phyloP scores from a whole-genome alignment of 2,113 vertebrate species.

The Fulmarus glacialis region DNA sequence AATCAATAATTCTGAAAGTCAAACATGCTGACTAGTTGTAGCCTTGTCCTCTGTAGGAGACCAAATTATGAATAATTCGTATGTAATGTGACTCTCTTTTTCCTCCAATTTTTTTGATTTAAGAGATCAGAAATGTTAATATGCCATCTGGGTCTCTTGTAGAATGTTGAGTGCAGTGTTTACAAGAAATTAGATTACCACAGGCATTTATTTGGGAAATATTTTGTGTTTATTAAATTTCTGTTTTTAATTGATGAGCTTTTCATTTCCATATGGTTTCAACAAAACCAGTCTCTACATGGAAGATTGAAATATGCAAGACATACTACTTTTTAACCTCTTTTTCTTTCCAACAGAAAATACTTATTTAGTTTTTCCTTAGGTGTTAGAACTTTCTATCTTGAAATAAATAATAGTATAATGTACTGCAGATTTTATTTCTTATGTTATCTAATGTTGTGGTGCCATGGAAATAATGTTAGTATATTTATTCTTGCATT shows the following conservation, averaged over 20 bases:
- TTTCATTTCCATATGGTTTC: conserved; percentile 77
- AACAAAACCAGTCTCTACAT: conserved; percentile 54
- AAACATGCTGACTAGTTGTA: background rate
- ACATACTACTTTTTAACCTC: conserved; percentile 28
- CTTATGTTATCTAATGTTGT: background rate
- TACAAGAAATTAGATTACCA: conserved; percentile 79
- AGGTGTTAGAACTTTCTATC: conserved; percentile 9
- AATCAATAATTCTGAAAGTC: conserved; percentile 15
- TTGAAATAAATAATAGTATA: conserved; percentile 19
- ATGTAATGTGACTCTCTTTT: background rate
- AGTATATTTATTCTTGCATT: conserved; percentile 54
- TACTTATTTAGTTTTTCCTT: background rate
- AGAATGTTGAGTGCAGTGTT: conserved; percentile 64
- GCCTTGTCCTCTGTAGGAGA: background rate
- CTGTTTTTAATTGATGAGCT: conserved; percentile 76
- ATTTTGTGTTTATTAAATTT: conserved; percentile 80
- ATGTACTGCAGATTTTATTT: conserved; percentile 6
- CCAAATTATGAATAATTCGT: conserved; percentile 16
- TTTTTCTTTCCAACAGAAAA: conserved; percentile 15
- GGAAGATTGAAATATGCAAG: conserved; percentile 11
- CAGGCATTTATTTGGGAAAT: conserved; percentile 80
- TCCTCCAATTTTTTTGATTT: conserved; percentile 29
- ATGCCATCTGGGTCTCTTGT: conserved; percentile 70
- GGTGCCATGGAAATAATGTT: conserved; percentile 14
- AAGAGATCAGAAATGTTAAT: conserved; percentile 62